Evolutionary conservation across 2,888 invertebrate species (phyloP).

Genomic region (Malthinus flaveolus): DNA sequence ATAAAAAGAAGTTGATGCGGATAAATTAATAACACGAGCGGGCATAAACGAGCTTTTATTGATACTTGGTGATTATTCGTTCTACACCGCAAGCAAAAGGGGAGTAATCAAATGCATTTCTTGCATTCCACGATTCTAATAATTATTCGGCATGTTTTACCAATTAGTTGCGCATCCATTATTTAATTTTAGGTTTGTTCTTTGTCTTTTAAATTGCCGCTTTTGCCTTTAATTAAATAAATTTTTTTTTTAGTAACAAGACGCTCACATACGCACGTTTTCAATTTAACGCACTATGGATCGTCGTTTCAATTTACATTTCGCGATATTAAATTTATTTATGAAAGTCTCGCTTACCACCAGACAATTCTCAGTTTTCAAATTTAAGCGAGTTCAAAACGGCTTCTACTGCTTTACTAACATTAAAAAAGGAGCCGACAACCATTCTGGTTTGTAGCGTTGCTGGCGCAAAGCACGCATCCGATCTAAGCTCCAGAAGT

Average conservation of each 20-base stretch:
- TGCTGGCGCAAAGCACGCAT: too few relatives aligned
- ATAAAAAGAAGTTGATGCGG: neutral
- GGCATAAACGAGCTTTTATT: conserved; percentile 14
- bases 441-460: too few relatives aligned
- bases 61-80: conserved; percentile 21
- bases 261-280: conserved; percentile 40
- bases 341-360: conserved; percentile 27
- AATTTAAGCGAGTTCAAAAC: too few relatives aligned
- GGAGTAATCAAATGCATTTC: conserved; percentile 26
- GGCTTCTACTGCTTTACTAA: too few relatives aligned
- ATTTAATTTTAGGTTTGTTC: conserved; percentile 18
- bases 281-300: conserved; percentile 49
- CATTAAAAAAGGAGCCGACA: too few relatives aligned
- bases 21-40: conserved; percentile 1
- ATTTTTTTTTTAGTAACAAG: too few relatives aligned
- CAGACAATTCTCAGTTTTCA: conserved; percentile 12
- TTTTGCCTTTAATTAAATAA: conserved; percentile 8
- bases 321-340: conserved; percentile 42
- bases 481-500: too few relatives aligned
- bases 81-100: conserved; percentile 12
- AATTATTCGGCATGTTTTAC: conserved; percentile 26
- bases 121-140: conserved; percentile 26
- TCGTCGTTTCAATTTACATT: conserved; percentile 43
- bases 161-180: conserved; percentile 27
- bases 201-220: conserved; percentile 13